Evolutionary conservation across 1,140 invertebrate genomes (phyloP).

Genomic region (Carposina sasakii): DNA sequence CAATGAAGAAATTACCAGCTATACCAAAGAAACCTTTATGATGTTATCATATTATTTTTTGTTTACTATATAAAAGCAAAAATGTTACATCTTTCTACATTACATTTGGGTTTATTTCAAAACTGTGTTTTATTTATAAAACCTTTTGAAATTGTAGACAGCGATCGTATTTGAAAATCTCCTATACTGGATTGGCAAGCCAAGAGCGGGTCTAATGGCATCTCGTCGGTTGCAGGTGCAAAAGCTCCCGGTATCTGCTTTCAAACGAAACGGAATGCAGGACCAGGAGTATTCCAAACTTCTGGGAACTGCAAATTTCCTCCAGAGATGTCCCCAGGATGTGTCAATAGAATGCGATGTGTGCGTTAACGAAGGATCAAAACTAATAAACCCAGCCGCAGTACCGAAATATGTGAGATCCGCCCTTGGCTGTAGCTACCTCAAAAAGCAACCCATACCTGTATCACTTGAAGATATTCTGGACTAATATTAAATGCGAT

Average conservation of each 20-base stretch:
- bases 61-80: no score
- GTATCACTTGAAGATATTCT: constrained; percentile 49
- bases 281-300: constrained; percentile 56
- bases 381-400: no score
- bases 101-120: no score
- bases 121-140: no score
- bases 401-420: constrained; percentile 22
- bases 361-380: no score
- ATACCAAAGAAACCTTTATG: no score
- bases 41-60: no score
- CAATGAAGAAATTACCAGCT: constrained; percentile 48
- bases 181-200: constrained; percentile 31
- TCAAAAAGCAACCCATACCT: constrained; percentile 49
- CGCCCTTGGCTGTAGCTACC: constrained; percentile 25
- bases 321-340: constrained; percentile 44
- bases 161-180: constrained; percentile 7
- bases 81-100: no score
- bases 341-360: constrained; percentile 47
- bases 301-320: constrained; percentile 52
- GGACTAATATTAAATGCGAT: constrained; percentile 32
- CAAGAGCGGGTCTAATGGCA: no score
- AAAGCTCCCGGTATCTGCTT: constrained; percentile 52
- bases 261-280: constrained; percentile 63
- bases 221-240: constrained; percentile 56
- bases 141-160: no score